These are phyloP conservation scores for Drosophila ercepeae DNA, from an alignment of 1,140 invertebrate genomes.

Conservation along the genomic window DNA sequence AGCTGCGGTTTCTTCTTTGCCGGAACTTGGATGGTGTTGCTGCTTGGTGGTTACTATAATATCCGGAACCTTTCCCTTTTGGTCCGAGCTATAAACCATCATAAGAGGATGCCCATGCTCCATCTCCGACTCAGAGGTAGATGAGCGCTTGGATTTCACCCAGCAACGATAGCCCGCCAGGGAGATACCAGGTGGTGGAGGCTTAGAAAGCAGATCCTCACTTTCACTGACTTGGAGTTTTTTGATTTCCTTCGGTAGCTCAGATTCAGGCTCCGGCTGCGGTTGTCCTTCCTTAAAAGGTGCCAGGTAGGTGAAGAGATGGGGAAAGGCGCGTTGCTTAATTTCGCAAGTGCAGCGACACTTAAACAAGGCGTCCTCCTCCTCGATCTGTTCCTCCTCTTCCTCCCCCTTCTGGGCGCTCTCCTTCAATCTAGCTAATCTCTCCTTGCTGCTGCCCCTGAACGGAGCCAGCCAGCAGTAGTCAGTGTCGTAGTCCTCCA, in stretches of 20 bases:
- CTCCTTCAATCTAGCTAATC: not conserved
- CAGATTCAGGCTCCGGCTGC: not conserved
- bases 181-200: slow-evolving; percentile 46
- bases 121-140: not conserved
- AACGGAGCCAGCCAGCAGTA: slow-evolving; percentile 62
- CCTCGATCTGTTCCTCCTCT: too few species aligned
- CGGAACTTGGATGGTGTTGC: slow-evolving; percentile 19
- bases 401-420: not conserved
- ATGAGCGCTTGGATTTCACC: slow-evolving; percentile 7
- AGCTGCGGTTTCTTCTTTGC: not conserved
- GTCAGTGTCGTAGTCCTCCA: slow-evolving; percentile 65
- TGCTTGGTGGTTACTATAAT: slow-evolving; percentile 5
- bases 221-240: not conserved
- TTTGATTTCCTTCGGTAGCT: not conserved
- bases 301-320: slow-evolving; percentile 45
- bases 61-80: not conserved
- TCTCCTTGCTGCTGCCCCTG: slow-evolving; percentile 17
- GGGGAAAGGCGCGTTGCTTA: slow-evolving; percentile 10
- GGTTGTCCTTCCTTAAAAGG: slow-evolving; percentile 21
- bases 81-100: not conserved
- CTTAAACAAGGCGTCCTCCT: not conserved
- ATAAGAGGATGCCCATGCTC: not conserved
- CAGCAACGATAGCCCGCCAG: slow-evolving; percentile 51
- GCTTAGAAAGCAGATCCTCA: slow-evolving; percentile 16
- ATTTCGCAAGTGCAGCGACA: slow-evolving; percentile 32